Base-by-base conservation (phyloP, 2,888 invertebrate genomes). In the Caenorhabditis sinica region DNA sequence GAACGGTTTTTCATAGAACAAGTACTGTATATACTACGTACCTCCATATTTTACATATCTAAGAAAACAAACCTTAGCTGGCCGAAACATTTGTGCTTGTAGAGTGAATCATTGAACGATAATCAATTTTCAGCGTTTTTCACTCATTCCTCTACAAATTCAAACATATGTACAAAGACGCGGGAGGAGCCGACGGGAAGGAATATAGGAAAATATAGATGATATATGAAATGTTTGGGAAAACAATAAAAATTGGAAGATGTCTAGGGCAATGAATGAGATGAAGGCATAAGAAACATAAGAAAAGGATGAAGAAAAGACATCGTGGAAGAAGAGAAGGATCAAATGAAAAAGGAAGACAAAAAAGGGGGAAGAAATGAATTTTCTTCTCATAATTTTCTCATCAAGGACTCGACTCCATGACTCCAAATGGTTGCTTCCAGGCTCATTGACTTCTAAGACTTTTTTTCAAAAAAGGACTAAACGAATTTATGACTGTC, bases 51-150 rank as follows among this genome's bases (percentile, higher is more conserved):
- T n/a, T n/a, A n/a, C n/a, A n/a, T n/a, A n/a, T 36, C 33, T 4
- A 36, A 23, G n/a, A 58, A 77, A 85, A 85, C 85, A 81, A 85
- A 85, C 85, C 85, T 85, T 81, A 77, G 85, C 76, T 82, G 85
- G 85, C 58, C 85, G 85, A 82, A 85, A 85, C 85, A 85, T 85
- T 80, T 85, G 85, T 72, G 66, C 45, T 40, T 9, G 36, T 36
- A 49, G 53, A 56, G 65, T 45, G 53, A 80, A 49, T 82, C 81
- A 85, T 85, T 85, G 81, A 77, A 69, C 40, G 69, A 15, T 25
- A 40, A 51, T 65, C 69, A 51, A 65, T 65, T 30, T 43, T 72
- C 76, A 75, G 60, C 43, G 63, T 79, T 75, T 81, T 45, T 81
- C 66, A 71, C n/a, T 65, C 84, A 84, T 84, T 75, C 28, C 28